Conservation (phyloP, 2,797 vertebrate species). For the Pygocentrus nattereri region DNA sequence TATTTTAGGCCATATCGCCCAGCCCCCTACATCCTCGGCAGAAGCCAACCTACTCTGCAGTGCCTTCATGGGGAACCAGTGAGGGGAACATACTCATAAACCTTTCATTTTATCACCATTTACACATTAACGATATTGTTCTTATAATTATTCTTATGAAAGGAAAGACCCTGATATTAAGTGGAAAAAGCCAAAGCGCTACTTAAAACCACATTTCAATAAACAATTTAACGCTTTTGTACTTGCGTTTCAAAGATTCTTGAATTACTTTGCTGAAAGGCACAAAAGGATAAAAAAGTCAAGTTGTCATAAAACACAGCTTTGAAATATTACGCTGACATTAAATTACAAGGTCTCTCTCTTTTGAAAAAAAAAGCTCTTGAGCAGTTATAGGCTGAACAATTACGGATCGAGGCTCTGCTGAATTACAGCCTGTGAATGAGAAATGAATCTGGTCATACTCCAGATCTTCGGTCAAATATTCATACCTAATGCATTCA, state of each 20-base stretch:
- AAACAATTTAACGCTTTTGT: background rate
- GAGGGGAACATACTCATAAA: too few relatives aligned
- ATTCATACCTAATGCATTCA: conserved; percentile 15
- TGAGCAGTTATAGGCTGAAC: background rate
- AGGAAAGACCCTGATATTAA: too few relatives aligned
- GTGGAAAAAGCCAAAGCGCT: too few relatives aligned
- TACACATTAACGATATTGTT: too few relatives aligned
- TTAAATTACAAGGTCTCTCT: background rate
- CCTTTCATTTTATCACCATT: too few relatives aligned
- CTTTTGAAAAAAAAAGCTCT: background rate
- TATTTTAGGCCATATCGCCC: too few relatives aligned
- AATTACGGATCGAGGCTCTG: conserved; percentile 23
- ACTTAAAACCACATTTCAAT: background rate
- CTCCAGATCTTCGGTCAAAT: conserved; percentile 9
- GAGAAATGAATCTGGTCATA: conserved; percentile 18
- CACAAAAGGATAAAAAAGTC: background rate
- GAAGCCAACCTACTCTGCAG: too few relatives aligned
- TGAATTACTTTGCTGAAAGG: background rate
- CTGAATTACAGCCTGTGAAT: background rate
- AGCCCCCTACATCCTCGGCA: too few relatives aligned
- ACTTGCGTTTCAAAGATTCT: background rate
- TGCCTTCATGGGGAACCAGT: too few relatives aligned
- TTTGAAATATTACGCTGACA: conserved; percentile 3
- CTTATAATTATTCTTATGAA: too few relatives aligned
- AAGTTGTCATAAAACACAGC: background rate